Conservation (phyloP, 1,140 invertebrate species). For the Teleogryllus occipitalis region DNA sequence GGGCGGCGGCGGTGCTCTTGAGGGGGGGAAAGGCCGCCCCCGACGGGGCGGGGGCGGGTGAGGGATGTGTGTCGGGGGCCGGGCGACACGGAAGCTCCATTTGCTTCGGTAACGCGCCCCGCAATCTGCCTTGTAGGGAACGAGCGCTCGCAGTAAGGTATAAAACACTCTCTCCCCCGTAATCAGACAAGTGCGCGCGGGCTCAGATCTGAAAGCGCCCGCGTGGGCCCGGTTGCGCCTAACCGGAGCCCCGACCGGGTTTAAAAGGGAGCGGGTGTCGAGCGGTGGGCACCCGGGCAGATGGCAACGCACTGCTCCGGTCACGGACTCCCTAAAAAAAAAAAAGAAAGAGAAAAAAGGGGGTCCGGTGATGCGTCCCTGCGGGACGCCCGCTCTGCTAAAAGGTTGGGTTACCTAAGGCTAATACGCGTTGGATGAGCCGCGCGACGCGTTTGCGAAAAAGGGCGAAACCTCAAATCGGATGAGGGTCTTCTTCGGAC, state of each 20-base stretch:
- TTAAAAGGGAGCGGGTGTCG: too few species aligned
- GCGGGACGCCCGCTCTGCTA: not conserved
- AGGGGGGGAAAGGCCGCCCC: not conserved
- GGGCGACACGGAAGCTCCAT: conserved; percentile 13
- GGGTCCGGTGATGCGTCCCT: too few species aligned
- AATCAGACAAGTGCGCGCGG: too few species aligned
- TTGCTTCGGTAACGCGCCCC: not conserved
- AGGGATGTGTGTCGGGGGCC: conserved; percentile 4
- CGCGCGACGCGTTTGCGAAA: not conserved
- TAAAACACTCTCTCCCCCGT: too few species aligned
- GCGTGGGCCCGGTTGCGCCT: too few species aligned
- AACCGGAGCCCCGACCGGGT: too few species aligned
- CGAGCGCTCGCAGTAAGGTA: too few species aligned
- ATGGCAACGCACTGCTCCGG: too few species aligned
- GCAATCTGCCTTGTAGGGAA: too few species aligned
- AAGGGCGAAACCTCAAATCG: not conserved
- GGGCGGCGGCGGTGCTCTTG: not conserved
- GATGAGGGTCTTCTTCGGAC: not conserved
- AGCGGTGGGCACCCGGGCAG: too few species aligned
- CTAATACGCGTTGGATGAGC: not conserved
- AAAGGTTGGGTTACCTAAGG: not conserved
- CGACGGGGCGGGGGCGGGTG: not conserved
- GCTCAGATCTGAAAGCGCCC: too few species aligned
- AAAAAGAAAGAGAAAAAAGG: not conserved
- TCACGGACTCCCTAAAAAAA: too few species aligned